Conservation (phyloP, 2,113 vertebrate species). For the Salvelinus alpinus region DNA sequence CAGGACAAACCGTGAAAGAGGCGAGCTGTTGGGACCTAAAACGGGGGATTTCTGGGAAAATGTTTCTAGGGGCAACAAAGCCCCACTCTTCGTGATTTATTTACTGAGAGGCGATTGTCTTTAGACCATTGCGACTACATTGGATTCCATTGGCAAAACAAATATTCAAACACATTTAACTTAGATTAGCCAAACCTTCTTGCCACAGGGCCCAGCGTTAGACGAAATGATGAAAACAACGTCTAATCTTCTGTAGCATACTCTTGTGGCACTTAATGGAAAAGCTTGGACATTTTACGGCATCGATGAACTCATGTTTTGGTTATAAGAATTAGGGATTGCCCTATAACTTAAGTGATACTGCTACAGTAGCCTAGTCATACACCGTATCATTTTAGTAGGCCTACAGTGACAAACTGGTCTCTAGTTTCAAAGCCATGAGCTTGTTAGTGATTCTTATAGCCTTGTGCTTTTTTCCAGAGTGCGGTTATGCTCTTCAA, state of each 20-base stretch:
- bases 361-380: not conserved
- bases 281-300: not conserved
- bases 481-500: slow-evolving; percentile 18
- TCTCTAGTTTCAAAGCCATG: slow-evolving; percentile 49
- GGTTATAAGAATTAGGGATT: not conserved
- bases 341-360: not conserved
- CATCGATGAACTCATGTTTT: not conserved
- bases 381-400: not conserved
- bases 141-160: not conserved
- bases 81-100: not conserved
- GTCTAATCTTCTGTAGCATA: not conserved
- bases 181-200: not conserved
- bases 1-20: slow-evolving; percentile 36
- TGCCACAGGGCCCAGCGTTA: not conserved
- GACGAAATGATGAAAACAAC: not conserved
- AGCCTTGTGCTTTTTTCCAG: slow-evolving; percentile 23
- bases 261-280: not conserved
- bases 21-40: not conserved
- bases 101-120: not conserved
- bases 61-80: not conserved
- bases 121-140: not conserved
- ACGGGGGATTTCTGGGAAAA: slow-evolving; percentile 30
- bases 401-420: not conserved
- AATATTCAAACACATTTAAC: not conserved
- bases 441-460: slow-evolving; percentile 43